Conservation (phyloP, 1,140 invertebrate genomes). For the Neotoxoptera formosana region DNA sequence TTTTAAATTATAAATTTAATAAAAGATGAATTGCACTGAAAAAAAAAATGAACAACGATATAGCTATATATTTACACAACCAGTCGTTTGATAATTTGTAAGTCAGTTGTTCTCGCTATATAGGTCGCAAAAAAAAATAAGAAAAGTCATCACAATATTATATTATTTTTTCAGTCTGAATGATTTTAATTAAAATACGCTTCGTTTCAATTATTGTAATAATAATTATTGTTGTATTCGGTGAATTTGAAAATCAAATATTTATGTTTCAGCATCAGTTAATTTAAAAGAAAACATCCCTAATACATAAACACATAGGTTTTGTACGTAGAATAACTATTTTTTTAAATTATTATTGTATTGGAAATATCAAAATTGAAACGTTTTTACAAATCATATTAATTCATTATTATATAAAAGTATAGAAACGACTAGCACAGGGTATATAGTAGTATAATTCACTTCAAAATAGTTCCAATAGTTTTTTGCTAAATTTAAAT, state of each 20-base stretch:
- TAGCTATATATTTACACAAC: background rate
- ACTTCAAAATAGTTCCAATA: no score
- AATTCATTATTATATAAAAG: background rate
- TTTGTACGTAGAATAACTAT: background rate
- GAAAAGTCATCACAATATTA: background rate
- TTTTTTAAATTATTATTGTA: background rate
- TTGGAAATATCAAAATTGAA: background rate
- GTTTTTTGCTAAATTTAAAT: no score
- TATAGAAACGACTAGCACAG: no score
- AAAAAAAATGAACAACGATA: background rate
- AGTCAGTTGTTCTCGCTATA: background rate
- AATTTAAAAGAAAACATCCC: background rate
- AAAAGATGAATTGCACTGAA: background rate
- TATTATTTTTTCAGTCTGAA: background rate
- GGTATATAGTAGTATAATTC: no score
- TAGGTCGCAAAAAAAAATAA: background rate
- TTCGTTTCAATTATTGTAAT: background rate
- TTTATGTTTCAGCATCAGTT: background rate
- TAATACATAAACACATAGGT: background rate
- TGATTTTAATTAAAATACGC: conserved; percentile 2
- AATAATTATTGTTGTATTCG: background rate
- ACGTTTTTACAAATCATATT: background rate
- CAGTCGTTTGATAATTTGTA: background rate
- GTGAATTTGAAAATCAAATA: background rate
- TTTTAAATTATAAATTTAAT: background rate